Conservation (phyloP, 2,113 vertebrate species). For the Mus spicilegus region DNA sequence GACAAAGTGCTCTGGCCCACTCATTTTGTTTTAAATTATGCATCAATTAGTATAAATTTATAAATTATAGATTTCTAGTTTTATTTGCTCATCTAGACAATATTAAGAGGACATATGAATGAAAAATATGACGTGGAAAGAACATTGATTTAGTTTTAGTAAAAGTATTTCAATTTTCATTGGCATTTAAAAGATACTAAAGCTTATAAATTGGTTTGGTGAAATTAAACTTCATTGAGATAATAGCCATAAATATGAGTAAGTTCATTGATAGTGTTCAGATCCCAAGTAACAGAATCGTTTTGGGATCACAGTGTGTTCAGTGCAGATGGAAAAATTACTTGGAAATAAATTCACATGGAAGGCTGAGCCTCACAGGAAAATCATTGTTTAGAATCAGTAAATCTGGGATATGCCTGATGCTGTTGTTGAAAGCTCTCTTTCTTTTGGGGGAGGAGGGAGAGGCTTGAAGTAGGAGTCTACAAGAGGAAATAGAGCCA, state of each 20-base stretch:
- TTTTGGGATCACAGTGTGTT: too few species aligned
- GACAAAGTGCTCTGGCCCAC: background rate
- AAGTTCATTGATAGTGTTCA: background rate
- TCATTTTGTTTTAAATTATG: background rate
- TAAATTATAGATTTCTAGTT: background rate
- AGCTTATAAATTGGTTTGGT: background rate
- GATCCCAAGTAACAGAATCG: background rate
- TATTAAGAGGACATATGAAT: background rate
- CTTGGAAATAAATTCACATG: background rate
- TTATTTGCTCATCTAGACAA: background rate
- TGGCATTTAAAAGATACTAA: background rate
- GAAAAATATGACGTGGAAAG: background rate
- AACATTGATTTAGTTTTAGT: background rate
- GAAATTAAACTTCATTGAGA: background rate
- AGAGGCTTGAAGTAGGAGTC: background rate
- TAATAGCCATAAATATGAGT: background rate
- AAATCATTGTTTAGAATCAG: background rate
- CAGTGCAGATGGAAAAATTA: background rate
- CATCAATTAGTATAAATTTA: background rate
- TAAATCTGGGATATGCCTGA: background rate
- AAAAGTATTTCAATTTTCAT: background rate
- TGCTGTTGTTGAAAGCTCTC: background rate
- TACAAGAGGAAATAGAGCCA: background rate
- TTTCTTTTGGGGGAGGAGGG: background rate
- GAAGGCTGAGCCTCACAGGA: background rate